Base-by-base conservation (phyloP, 2,888 invertebrate species). In the Lasioglossum pauxillum region DNA sequence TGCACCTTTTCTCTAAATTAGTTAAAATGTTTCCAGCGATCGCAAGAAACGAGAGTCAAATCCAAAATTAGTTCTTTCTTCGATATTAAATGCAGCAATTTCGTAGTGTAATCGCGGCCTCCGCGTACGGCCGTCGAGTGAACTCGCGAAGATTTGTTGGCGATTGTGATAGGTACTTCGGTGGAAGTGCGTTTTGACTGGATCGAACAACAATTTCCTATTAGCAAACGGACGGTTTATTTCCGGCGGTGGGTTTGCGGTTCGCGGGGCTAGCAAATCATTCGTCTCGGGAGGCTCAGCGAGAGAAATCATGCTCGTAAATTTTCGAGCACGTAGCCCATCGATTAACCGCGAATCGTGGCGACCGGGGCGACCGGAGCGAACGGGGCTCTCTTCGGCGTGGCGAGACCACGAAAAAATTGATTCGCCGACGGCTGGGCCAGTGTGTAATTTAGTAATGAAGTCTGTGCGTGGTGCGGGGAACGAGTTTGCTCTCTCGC, bases 381-480 rank as follows among this genome's bases (percentile, higher is more conserved):
- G 53, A n/a, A 80, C 81, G 85, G 75, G 75, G 78, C 82, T 53
- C 82, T 53, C 27, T 80, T n/a, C 53, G 53, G 53, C 53, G 53
- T 53, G 90, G 79, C 14, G 74, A 71, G 69, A 64, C 35, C 64
- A 67, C 31, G 77, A 83, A 78, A 83, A 78, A 88, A 91, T 90
- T 91, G 89, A 90, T 91, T 86, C 88, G 78, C 81, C 91, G 88
- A 88, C 89, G 90, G 89, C 77, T 77, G 86, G 89, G 72, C 88
- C 88, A 83, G 83, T 86, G 90, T 91, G 92, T 93, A 93, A 93
- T 94, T 94, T 93, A 92, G 93, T 93, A 94, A 64, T 64, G 64
- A 64, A 64, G 64, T 64, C 64, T 64, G 92, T 91, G 89, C 92
- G 91, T 92, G 91, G 93, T 31, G 64, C 64, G 64, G 64, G 64